Conservation (phyloP, 2,888 invertebrate genomes). For the Theodoxus fluviatilis region DNA sequence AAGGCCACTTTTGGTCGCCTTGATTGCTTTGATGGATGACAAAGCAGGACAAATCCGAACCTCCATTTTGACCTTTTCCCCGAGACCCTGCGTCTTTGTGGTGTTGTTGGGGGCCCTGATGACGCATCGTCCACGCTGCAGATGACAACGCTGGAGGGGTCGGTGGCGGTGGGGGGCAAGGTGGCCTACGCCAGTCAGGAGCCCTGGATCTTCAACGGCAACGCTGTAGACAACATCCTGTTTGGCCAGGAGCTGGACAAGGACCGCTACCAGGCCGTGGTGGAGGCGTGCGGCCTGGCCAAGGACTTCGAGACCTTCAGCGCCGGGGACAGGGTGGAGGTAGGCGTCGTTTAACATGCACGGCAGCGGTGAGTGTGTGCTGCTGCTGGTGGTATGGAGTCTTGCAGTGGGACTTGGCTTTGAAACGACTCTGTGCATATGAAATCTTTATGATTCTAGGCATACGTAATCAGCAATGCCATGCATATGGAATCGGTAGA, state of each 20-base stretch:
- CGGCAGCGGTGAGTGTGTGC: too few species aligned
- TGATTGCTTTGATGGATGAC: too few species aligned
- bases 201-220: conserved; percentile 97
- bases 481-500: too few species aligned
- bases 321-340: conserved; percentile 71
- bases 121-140: conserved; percentile 34
- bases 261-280: conserved; percentile 69
- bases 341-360: too few species aligned
- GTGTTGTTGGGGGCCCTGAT: too few species aligned
- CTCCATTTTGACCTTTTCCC: too few species aligned
- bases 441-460: background rate
- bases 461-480: background rate
- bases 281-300: conserved; percentile 69
- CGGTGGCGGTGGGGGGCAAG: conserved; percentile 63
- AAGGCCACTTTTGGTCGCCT: too few species aligned
- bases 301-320: conserved; percentile 71
- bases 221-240: conserved; percentile 87
- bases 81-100: too few species aligned
- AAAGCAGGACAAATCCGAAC: too few species aligned
- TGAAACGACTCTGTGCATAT: background rate
- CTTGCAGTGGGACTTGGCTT: too few species aligned
- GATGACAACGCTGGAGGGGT: conserved; percentile 51
- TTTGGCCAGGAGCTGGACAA: conserved; percentile 82
- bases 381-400: too few species aligned
- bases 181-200: conserved; percentile 69